Evolutionary conservation across 2,888 invertebrate genomes (phyloP).

Genomic region (Celastrina argiolus): DNA sequence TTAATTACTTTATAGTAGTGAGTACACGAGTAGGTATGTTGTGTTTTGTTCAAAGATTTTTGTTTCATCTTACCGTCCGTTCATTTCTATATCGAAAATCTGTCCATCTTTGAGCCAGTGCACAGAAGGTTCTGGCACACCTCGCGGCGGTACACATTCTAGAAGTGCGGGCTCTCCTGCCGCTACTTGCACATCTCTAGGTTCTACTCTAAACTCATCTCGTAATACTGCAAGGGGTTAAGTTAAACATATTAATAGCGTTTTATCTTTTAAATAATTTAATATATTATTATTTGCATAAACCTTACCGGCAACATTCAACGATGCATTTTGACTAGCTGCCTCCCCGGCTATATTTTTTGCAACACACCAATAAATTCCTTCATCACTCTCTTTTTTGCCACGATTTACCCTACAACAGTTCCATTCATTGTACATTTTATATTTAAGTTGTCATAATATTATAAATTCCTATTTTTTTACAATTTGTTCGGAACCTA

Average conservation of each 20-base stretch:
- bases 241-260: too few relatives aligned
- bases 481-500: constrained; percentile 37
- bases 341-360: constrained; percentile 93
- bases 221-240: constrained; percentile 85
- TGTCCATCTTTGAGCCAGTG: constrained; percentile 91
- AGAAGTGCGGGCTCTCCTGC: constrained; percentile 94
- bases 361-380: constrained; percentile 98
- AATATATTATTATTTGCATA: too few relatives aligned
- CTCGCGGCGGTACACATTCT: constrained; percentile 96
- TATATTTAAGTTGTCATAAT: too few relatives aligned
- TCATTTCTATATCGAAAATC: constrained; percentile 78
- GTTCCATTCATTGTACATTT: too few relatives aligned
- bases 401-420: constrained; percentile 88
- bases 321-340: constrained; percentile 93
- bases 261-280: too few relatives aligned
- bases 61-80: constrained; percentile 81
- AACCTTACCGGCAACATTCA: constrained; percentile 94
- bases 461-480: too few relatives aligned
- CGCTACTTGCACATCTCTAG: constrained; percentile 93
- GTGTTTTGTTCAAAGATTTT: too few relatives aligned
- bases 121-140: constrained; percentile 95
- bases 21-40: too few relatives aligned
- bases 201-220: constrained; percentile 95
- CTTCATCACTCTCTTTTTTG: constrained; percentile 96
- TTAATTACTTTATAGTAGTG: neutral